Evolutionary conservation across 2,797 vertebrate species (phyloP).

Genomic region (Sitta carolinensis): DNA sequence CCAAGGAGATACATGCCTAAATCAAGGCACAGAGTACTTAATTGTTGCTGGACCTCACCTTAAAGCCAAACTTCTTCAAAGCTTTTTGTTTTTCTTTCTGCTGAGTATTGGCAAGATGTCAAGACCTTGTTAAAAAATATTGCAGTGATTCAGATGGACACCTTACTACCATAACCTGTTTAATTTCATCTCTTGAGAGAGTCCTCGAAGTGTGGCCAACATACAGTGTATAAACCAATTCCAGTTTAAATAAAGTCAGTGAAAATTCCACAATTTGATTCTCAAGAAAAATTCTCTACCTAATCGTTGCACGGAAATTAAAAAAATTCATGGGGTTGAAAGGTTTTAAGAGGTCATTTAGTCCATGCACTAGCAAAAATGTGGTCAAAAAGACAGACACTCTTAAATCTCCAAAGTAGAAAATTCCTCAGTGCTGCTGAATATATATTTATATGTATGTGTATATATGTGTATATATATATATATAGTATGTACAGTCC

Average conservation of each 20-base stretch:
- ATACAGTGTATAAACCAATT: background rate
- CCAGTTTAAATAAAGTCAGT: background rate
- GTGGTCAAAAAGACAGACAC: background rate
- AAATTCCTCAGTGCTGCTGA: background rate
- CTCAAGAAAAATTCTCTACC: background rate
- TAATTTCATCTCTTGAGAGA: background rate
- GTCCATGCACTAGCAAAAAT: background rate
- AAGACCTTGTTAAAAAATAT: background rate
- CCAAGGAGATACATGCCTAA: background rate
- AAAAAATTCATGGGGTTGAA: background rate
- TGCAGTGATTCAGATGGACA: background rate
- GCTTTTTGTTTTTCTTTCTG: background rate
- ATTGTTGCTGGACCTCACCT: background rate
- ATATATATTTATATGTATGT: background rate
- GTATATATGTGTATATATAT: fast-evolving
- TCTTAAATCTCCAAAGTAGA: background rate
- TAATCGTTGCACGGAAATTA: background rate
- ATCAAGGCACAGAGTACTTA: background rate
- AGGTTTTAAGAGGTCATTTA: background rate
- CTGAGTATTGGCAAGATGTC: background rate
- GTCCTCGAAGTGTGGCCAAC: background rate
- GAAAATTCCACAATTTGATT: background rate
- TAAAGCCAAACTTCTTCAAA: background rate
- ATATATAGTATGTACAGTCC: background rate
- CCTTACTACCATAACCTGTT: background rate